Base-by-base conservation (phyloP, 2,888 invertebrate species). In the Heliconius cydno region DNA sequence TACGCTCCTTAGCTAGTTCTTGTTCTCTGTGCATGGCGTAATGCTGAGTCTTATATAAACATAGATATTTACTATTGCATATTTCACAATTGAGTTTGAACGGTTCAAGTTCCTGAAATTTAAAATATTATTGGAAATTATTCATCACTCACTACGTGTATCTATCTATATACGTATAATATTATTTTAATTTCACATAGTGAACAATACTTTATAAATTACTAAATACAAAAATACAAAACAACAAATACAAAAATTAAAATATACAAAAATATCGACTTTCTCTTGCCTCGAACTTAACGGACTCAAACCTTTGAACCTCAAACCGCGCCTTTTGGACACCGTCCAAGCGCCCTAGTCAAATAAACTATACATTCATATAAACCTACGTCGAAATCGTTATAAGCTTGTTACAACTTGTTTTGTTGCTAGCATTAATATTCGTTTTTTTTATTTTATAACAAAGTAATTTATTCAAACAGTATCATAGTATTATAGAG, bases 41-140 rank as follows among this genome's bases (percentile, higher is more conserved):
- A 85, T 97, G 97, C 76, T 95, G 94, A 74, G 92, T 94, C 86
- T 96, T 91, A 82, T 97, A 96, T 76, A 96, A 94, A 52, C 96
- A 96, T 88, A 89, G 89, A 85, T 88, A 95, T 90, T 84, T 92
- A 84, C 87, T 89, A 68, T 91, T 86, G 84, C 97, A 97, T 76
- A 95, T 85, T 0, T 94, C 89, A 85, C 97, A 97, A 9, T 88
- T 80, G 10, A 91, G 89, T 90, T 95, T 95, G 67, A 95, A 90
- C 30, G 89, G 86, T 52, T 94, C 93, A 2, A 90, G 88, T 88
- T 96, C 95, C 95, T 95, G 83, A 3, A 88, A 88, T 66, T 70
- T 28, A 73, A 22, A 70, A 60, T 52, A 52, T 52, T 19, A 52
- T 19, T 52, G 52, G 19, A 52, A 19, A 6, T 15, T 46, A 46